These are phyloP conservation scores for Xiphydria camelus DNA, from an alignment of 2,888 invertebrate genomes.

Conservation along the genomic window DNA sequence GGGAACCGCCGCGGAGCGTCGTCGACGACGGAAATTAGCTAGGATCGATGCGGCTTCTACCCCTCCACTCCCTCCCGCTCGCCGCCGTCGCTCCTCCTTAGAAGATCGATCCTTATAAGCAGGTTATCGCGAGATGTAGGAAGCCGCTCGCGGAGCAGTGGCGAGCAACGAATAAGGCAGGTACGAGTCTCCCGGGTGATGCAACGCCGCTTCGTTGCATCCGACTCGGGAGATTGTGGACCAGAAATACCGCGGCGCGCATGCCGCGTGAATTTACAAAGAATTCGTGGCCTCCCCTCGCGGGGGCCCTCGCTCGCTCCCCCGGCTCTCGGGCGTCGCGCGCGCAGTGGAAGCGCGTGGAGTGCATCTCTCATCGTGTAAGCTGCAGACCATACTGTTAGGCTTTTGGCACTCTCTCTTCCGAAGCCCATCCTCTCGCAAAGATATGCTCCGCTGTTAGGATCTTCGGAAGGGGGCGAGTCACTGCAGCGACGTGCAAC, in stretches of 20 bases:
- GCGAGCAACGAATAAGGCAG: conserved; percentile 26
- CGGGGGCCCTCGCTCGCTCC: neutral
- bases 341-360: conserved; percentile 23
- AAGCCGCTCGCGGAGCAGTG: conserved; percentile 32
- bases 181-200: conserved; percentile 38
- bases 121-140: conserved; percentile 46
- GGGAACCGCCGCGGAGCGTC: too few species aligned
- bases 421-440: neutral
- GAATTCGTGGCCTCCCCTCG: neutral
- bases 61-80: too few species aligned
- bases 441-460: neutral
- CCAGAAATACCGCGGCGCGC: neutral
- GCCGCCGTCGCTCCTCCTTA: too few species aligned
- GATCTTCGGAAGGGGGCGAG: neutral
- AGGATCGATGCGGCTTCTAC: too few species aligned
- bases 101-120: conserved; percentile 39
- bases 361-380: conserved; percentile 37
- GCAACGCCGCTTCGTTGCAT: conserved; percentile 33
- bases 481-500: neutral
- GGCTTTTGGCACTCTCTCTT: conserved; percentile 4
- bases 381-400: conserved; percentile 19
- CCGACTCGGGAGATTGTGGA: conserved; percentile 23
- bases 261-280: neutral
- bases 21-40: too few species aligned
- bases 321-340: neutral